These are phyloP conservation scores for Chaetura pelagica DNA, from an alignment of 2,113 vertebrate genomes.

Conservation along the genomic window DNA sequence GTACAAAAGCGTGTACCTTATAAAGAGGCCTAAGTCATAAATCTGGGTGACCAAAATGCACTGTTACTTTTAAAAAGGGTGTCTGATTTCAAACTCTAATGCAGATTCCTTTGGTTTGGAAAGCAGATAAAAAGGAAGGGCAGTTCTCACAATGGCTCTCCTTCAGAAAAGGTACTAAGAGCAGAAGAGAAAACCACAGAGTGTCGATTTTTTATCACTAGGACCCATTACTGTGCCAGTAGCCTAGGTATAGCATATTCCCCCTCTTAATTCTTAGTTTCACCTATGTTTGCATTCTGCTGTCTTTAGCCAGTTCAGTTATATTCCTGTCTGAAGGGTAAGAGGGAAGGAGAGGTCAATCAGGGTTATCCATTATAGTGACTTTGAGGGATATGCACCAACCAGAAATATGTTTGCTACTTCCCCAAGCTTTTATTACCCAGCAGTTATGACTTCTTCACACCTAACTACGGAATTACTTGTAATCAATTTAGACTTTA, in stretches of 20 bases:
- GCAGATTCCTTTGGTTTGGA: background rate
- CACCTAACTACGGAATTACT: background rate
- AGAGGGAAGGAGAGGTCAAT: background rate
- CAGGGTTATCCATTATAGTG: background rate
- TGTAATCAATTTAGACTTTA: background rate
- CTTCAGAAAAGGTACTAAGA: background rate
- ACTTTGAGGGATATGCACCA: background rate
- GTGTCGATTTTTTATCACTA: background rate
- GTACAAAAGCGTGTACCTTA: background rate
- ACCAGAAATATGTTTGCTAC: background rate
- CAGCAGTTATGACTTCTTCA: background rate
- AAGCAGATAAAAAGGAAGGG: background rate
- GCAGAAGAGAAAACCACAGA: background rate
- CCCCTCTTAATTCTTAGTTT: background rate
- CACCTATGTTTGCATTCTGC: background rate
- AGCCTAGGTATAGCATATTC: background rate
- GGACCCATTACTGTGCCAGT: background rate
- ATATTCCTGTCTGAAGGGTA: background rate
- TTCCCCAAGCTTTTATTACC: background rate
- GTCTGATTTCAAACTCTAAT: background rate
- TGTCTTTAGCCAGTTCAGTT: background rate
- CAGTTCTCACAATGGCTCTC: background rate
- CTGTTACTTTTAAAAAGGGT: background rate
- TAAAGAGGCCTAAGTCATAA: slow-evolving; percentile 4
- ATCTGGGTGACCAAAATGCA: background rate